Conservation (phyloP, 2,797 vertebrate genomes). For the Enteromius unitaeniatus region DNA sequence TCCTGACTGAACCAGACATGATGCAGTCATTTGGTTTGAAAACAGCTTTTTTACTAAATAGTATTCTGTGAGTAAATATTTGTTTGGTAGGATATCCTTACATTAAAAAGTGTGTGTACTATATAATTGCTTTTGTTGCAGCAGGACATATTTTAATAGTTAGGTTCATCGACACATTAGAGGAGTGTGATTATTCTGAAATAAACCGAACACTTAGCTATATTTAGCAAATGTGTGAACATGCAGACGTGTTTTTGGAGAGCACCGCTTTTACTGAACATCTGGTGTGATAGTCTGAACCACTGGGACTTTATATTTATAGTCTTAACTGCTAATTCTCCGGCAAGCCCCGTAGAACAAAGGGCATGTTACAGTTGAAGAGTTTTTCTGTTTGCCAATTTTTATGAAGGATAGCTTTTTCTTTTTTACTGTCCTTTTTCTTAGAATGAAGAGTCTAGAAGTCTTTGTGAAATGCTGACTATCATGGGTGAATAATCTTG, state of each 20-base stretch:
- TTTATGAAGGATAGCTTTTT: not conserved
- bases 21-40: not conserved
- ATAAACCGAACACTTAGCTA: conserved; percentile 38
- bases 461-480: not conserved
- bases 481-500: conserved; percentile 18
- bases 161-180: conserved; percentile 22
- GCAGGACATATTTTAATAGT: conserved; percentile 16
- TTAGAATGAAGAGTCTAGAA: not conserved
- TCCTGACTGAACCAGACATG: not conserved
- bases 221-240: conserved; percentile 50
- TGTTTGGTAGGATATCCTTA: not conserved
- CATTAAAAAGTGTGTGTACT: not conserved
- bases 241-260: conserved; percentile 38
- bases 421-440: not conserved
- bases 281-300: conserved; percentile 51
- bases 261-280: conserved; percentile 49
- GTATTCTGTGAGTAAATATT: not conserved
- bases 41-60: not conserved
- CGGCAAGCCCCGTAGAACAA: not conserved
- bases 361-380: conserved; percentile 3
- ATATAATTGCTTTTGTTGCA: conserved; percentile 31
- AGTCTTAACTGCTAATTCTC: conserved; percentile 44
- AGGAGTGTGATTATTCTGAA: conserved; percentile 30
- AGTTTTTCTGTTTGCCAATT: conserved; percentile 10
- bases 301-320: conserved; percentile 57